phyloP scores from a whole-genome alignment of 2,797 vertebrate genomes.

The Lepus oiostolus region DNA sequence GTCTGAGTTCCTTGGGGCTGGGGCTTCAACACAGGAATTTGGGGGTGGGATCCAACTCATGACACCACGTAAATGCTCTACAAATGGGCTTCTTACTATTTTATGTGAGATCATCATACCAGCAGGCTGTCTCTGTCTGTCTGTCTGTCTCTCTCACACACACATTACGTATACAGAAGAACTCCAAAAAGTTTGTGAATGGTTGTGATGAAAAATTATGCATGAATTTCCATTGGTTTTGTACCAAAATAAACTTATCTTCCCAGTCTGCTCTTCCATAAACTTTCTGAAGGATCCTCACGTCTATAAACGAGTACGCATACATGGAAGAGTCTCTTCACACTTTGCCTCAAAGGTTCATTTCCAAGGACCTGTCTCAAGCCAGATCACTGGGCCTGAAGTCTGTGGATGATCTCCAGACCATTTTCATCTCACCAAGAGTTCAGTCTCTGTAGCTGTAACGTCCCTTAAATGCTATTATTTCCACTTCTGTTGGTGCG shows the following conservation, averaged over 20 bases:
- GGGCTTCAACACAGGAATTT: not conserved
- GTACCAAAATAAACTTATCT: no score
- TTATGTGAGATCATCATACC: not conserved
- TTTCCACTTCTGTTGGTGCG: not conserved
- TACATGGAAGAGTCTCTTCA: not conserved
- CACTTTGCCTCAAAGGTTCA: not conserved
- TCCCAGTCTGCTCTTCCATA: no score
- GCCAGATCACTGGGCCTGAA: not conserved
- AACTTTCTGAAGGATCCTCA: no score
- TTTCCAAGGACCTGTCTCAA: not conserved
- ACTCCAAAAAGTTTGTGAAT: no score
- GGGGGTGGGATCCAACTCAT: not conserved
- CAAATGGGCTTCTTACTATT: not conserved
- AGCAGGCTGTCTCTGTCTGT: not conserved
- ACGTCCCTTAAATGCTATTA: not conserved
- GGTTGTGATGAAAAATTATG: no score
- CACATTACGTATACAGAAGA: no score
- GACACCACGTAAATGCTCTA: not conserved
- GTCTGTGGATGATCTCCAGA: not conserved
- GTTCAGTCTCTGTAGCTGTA: not conserved
- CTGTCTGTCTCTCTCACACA: no score
- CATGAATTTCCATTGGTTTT: no score
- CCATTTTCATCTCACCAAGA: not conserved
- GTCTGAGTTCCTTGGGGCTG: not conserved
- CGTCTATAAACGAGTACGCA: no score